Evolutionary conservation across 2,797 vertebrate genomes (phyloP).

Genomic region (Eulemur albifrons): DNA sequence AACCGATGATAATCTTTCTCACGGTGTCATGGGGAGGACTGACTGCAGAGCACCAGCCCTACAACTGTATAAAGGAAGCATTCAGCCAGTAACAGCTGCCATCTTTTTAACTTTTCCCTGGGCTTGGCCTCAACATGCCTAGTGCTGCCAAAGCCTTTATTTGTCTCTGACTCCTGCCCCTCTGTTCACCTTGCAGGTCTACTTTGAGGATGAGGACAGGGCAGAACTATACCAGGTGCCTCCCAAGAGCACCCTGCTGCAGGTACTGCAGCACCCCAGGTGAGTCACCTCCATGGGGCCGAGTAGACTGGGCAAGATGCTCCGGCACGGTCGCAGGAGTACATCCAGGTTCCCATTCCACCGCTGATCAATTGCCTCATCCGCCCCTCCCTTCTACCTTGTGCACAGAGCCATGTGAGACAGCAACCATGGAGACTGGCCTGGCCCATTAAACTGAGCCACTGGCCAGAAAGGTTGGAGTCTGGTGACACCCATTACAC

Average conservation of each 20-base stretch:
- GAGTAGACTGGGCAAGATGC: not conserved
- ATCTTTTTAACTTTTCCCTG: not conserved
- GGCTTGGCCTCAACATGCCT: not conserved
- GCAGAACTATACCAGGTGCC: constrained; percentile 87
- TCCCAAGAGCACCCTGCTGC: constrained; percentile 86
- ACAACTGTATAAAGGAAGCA: not conserved
- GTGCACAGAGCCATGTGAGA: not conserved
- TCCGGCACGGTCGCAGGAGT: not conserved
- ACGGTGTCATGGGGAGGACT: not conserved
- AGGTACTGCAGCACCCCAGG: constrained; percentile 91
- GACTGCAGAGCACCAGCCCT: not conserved
- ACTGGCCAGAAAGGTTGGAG: not conserved
- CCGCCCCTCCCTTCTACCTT: not conserved
- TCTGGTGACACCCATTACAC: not conserved
- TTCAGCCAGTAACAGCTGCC: not conserved
- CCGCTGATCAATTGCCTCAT: not conserved
- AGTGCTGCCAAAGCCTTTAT: not conserved
- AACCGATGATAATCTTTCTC: not conserved
- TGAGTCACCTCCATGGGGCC: constrained; percentile 72
- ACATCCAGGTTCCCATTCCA: not conserved
- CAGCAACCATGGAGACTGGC: not conserved
- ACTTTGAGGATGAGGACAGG: constrained; percentile 91
- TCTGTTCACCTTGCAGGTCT: constrained; percentile 85
- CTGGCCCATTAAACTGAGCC: not conserved
- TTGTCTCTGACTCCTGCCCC: not conserved